Conservation (phyloP, 2,113 vertebrate species). For the Oryctolagus cuniculus region mOryCun1.1 NC_091436.1:44540501-44541000, state of each 20-base stretch:
- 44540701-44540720: not conserved
- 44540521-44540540: not conserved
- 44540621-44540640: not conserved
- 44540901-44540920: not conserved
- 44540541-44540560: not conserved
- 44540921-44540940: not conserved
- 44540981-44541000: not conserved
- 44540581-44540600: not conserved
- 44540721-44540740: not conserved
- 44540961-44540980: not conserved
- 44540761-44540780: not conserved
- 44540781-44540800: not conserved
- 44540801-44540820: not conserved
- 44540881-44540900: not conserved
- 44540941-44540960: not conserved
- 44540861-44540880: not conserved
- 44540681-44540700: not conserved
- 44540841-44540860: not conserved
- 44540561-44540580: not conserved
- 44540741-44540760: not conserved
- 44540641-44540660: not conserved
- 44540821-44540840: not conserved
- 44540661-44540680: not conserved
- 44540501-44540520: not conserved
- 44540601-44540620: not conserved